phyloP scores from a whole-genome alignment of 2,797 vertebrate genomes.

The Mus minutoides region DNA sequence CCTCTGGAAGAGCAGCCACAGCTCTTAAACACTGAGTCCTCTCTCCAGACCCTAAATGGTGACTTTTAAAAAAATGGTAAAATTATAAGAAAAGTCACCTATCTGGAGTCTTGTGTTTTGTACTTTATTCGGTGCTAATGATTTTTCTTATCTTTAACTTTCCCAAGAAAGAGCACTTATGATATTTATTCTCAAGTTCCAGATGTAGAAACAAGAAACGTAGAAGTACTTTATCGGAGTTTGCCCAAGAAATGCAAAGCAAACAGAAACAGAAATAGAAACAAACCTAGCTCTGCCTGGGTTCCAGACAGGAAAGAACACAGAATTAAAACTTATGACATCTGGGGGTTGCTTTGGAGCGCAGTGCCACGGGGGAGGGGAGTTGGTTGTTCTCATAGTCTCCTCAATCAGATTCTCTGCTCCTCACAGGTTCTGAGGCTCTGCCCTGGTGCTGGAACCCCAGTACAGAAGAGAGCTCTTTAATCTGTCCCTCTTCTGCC shows the following conservation, averaged over 20 bases:
- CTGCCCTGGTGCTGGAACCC: fast-evolving
- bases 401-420: not conserved
- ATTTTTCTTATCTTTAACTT: not conserved
- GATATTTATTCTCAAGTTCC: not conserved
- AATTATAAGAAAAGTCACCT: too few relatives aligned
- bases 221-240: not conserved
- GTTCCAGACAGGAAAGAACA: not conserved
- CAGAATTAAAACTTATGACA: not conserved
- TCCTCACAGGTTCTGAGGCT: too few relatives aligned
- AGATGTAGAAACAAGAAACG: not conserved
- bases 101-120: not conserved
- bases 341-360: too few relatives aligned
- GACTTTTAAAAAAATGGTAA: not conserved
- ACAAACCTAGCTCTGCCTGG: not conserved
- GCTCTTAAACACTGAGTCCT: not conserved
- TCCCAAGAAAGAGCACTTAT: not conserved
- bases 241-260: not conserved
- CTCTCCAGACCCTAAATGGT: not conserved
- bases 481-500: not conserved
- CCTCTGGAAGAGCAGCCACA: not conserved
- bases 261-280: not conserved
- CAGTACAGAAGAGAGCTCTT: not conserved
- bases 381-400: fast-evolving
- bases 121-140: not conserved
- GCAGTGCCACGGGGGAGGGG: fast-evolving